Conservation (phyloP, 2,888 invertebrate genomes). For the Petrolisthes cinctipes region DNA sequence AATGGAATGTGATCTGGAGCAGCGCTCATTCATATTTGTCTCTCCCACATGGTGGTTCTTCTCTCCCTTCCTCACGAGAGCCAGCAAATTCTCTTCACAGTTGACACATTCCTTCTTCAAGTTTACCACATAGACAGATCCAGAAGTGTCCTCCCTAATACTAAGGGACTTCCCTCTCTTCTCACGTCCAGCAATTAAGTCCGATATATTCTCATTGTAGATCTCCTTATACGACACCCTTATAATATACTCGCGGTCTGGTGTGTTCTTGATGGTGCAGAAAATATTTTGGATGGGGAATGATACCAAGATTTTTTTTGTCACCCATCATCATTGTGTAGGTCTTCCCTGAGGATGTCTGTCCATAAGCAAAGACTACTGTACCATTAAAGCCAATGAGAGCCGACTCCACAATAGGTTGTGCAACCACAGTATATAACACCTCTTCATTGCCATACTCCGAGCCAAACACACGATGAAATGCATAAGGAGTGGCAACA, state of each 20-base stretch:
- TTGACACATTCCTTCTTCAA: constrained; percentile 60
- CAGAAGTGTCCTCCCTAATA: constrained; percentile 51
- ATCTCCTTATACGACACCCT: constrained; percentile 87
- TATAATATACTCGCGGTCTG: constrained; percentile 81
- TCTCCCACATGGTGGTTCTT: constrained; percentile 2
- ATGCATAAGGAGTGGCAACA: no score
- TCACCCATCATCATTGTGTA: constrained; percentile 81
- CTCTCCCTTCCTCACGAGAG: constrained; percentile 72
- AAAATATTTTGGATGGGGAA: constrained; percentile 81
- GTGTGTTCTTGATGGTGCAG: constrained; percentile 75
- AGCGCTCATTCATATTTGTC: constrained; percentile 19
- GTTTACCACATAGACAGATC: constrained; percentile 43
- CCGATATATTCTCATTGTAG: constrained; percentile 86
- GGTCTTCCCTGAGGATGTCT: constrained; percentile 87
- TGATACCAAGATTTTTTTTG: constrained; percentile 79
- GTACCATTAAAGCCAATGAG: constrained; percentile 86
- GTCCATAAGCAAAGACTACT: constrained; percentile 91
- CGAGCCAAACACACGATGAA: constrained; percentile 50
- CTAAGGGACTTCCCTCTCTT: constrained; percentile 30
- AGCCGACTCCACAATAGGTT: constrained; percentile 74
- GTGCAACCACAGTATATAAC: constrained; percentile 38
- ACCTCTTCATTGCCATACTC: constrained; percentile 34
- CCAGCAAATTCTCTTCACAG: constrained; percentile 40
- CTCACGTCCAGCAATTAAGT: constrained; percentile 75
- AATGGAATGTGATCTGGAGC: constrained; percentile 74